Evolutionary conservation across 2,888 invertebrate genomes (phyloP), one percentile per base, ranked within the genome.

Genomic region (Coenonympha arcania): DNA sequence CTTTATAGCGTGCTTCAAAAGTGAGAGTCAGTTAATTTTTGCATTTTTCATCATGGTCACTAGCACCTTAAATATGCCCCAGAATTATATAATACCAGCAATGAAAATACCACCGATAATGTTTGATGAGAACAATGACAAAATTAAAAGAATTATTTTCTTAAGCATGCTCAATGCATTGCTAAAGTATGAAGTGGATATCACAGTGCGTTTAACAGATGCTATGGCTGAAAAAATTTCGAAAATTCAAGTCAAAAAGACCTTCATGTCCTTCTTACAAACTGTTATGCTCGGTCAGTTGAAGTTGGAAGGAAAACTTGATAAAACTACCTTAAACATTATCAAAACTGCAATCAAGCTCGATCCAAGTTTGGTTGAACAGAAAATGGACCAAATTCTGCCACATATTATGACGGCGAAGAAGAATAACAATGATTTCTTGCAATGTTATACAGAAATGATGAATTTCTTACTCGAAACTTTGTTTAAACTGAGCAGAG

Each of bases 401-500:
- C 80, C 87, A 6, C 64, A 73, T 4, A 66, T 87, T 5, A 81
- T 87, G 78, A 63, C 72, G 1, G 59, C 67, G 1, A 80, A 77
- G 51, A 84, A 85, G 62, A 73, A 62, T 48, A 72, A 54, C 42
- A 11, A 59, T 1, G 73, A 43, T 44, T 52, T 70, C 2, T 48
- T 61, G 9, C 68, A 74, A 54, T 58, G 66, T 0, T 86, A 85
- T 36, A 69, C 53, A 53, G 74, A 81, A 44, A 81, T 74, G 63
- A 54, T 86, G 6, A 83, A 80, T 55, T 79, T 66, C 41, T 63
- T 87, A 16, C 30, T 86, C n/a, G 78, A 84, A 65, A 79, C 71
- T 18, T 55, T 82, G 13, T 87, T 83, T 50, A 87, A 87, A 71
- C 54, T 87, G 1, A 84, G 86, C 47, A 67, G 77, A 57, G 87